Base-by-base conservation (phyloP, 2,888 invertebrate genomes). In the Eilema depressum region DNA sequence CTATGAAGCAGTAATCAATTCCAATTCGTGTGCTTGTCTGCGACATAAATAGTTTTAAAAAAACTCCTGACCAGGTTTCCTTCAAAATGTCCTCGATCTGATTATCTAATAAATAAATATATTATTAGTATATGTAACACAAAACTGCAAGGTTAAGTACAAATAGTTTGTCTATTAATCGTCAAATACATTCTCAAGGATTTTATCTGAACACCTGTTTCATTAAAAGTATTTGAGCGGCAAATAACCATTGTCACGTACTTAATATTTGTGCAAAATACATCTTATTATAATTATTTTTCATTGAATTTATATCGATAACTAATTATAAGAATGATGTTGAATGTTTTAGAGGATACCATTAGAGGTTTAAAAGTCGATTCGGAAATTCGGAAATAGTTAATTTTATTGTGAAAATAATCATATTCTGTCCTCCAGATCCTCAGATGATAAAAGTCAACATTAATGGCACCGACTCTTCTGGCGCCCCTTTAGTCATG, bases 161-260 rank as follows among this genome's bases (percentile, higher is more conserved):
- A 11, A 28, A 26, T 67, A 67, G 28, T 62, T 61, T 68, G 30
- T 28, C 53, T n/a, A 41, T 33, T 47, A 67, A 53, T 53, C 57
- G 30, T 28, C n/a, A 62, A 62, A 68, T 60, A 26, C 20, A 57
- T 12, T 56, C 37, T 56, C 68, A 66, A 65, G 70, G 65, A 70
- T 62, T 70, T 65, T 37, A 20, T 7, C 56, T 33, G 53, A 66
- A 65, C 68, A 68, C 63, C 63, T 68, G 68, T 68, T 23, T 63
- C 56, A 68, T 63, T 57, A 63, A 26, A 17, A 56, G 26, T 68
- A 67, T 68, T 68, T 68, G 33, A 11, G 20, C 3, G 25, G 61
- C 30, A 62, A 68, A 62, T n/a, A 68, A 28, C 1, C 17, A 63
- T 63, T 63, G 68, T 57, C 56, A n/a, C 3, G 11, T 60, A 37